Percentiles rank a stretch among this genome's conserved stretches.
Evolutionary conservation across 2,113 vertebrate genomes (phyloP).

Genomic region (Psephotus haematonotus): DNA sequence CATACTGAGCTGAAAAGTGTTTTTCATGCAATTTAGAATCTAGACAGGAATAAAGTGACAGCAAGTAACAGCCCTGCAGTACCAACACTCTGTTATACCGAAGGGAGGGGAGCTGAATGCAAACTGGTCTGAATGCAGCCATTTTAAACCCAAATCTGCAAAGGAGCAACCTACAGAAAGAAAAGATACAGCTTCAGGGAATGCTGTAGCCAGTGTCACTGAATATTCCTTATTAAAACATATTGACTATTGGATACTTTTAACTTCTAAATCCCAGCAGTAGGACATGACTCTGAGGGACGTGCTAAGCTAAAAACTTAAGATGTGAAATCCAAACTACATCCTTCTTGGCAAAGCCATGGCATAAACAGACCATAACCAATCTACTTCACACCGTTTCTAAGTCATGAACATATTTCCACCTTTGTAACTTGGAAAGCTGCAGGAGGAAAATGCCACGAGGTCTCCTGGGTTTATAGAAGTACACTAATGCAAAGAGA

Average conservation of each 20-base stretch:
- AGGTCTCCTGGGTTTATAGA: neutral
- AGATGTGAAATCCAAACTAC: neutral
- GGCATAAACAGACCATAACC: fast-evolving
- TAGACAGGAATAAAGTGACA: neutral
- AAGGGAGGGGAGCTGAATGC: neutral
- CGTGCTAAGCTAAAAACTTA: neutral
- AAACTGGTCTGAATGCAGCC: neutral
- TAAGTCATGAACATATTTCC: fast-evolving
- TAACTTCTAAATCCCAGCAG: neutral
- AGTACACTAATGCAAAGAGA: neutral
- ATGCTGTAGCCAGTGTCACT: neutral
- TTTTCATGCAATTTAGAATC: neutral
- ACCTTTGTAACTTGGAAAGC: neutral
- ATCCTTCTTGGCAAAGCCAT: neutral
- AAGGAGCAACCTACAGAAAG: neutral
- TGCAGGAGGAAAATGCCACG: neutral
- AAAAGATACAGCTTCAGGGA: neutral
- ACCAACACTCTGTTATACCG: neutral
- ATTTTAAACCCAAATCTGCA: neutral
- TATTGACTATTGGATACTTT: neutral
- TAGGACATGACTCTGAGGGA: neutral
- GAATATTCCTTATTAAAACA: neutral
- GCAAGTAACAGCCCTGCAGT: neutral
- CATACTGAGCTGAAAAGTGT: neutral
- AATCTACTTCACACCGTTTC: neutral